Percentiles rank a stretch among this genome's conserved stretches.
Conservation (phyloP, 2,797 vertebrate genomes). For the Crocodylus rhombifer region DNA sequence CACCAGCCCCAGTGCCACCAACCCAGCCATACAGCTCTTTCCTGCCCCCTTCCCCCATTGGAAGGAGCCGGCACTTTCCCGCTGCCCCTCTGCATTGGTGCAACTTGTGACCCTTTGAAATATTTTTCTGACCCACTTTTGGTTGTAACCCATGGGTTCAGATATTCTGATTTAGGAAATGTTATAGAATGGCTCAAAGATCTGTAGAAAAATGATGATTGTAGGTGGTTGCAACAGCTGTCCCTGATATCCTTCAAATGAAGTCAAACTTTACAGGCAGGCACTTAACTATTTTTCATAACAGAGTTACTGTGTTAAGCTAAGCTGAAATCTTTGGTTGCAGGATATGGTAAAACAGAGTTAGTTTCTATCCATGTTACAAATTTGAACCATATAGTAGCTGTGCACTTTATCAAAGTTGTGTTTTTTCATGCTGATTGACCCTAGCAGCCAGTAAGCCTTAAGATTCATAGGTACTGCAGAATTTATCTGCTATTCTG, state of each 20-base stretch:
- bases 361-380: neutral
- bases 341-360: neutral
- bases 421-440: slow-evolving; percentile 51
- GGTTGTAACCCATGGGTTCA: too few relatives aligned
- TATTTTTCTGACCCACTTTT: too few relatives aligned
- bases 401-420: neutral
- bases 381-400: neutral
- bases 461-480: slow-evolving; percentile 16
- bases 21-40: too few relatives aligned
- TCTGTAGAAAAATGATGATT: slow-evolving; percentile 25
- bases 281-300: slow-evolving; percentile 24
- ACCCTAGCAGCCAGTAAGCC: neutral
- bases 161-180: neutral
- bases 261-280: slow-evolving; percentile 12
- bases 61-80: too few relatives aligned
- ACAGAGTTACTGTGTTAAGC: neutral
- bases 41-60: too few relatives aligned
- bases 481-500: slow-evolving; percentile 34
- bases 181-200: neutral
- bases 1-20: too few relatives aligned
- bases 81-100: too few relatives aligned
- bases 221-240: neutral
- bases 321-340: slow-evolving; percentile 11
- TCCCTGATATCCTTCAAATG: slow-evolving; percentile 12
- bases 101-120: too few relatives aligned